These are phyloP conservation scores for Cephus rjabovi DNA, from an alignment of 2,888 invertebrate genomes.

Conservation along the genomic window DNA sequence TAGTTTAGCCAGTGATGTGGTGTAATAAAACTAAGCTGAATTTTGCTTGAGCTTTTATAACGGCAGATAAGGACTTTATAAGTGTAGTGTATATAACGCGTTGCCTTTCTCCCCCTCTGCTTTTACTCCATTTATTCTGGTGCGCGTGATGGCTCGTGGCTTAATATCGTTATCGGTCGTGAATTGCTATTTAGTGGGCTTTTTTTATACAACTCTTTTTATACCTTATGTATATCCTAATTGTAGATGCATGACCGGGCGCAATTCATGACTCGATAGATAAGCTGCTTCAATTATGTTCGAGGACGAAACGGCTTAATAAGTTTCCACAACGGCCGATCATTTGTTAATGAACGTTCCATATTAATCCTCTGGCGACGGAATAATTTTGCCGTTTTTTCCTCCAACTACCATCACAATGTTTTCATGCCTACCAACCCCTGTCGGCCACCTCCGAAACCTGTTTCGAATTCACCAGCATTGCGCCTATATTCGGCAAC, in stretches of 20 bases:
- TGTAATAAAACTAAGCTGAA: not conserved
- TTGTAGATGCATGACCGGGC: not conserved
- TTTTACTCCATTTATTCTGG: not conserved
- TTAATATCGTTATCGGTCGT: constrained; percentile 25
- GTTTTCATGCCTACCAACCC: not conserved
- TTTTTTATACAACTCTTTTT: not conserved
- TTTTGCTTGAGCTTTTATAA: constrained; percentile 18
- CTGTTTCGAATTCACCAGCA: not conserved
- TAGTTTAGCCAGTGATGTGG: not conserved
- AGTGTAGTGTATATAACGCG: constrained; percentile 1
- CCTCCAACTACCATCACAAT: not conserved
- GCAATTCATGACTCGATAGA: not conserved
- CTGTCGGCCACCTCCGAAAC: not conserved
- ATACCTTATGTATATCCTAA: not conserved
- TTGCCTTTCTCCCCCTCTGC: not conserved
- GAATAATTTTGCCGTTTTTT: not conserved
- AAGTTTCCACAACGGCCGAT: not conserved
- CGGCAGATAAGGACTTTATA: constrained; percentile 33
- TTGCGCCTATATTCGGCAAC: not conserved
- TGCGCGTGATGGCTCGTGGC: constrained; percentile 20
- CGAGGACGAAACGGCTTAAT: not conserved
- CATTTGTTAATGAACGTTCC: not conserved
- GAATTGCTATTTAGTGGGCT: not conserved
- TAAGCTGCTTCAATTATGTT: not conserved
- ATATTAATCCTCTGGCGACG: not conserved